Evolutionary conservation across 2,113 vertebrate genomes (phyloP), one percentile per base, ranked within the genome.

Genomic region (Melanotaenia duboulayi): DNA sequence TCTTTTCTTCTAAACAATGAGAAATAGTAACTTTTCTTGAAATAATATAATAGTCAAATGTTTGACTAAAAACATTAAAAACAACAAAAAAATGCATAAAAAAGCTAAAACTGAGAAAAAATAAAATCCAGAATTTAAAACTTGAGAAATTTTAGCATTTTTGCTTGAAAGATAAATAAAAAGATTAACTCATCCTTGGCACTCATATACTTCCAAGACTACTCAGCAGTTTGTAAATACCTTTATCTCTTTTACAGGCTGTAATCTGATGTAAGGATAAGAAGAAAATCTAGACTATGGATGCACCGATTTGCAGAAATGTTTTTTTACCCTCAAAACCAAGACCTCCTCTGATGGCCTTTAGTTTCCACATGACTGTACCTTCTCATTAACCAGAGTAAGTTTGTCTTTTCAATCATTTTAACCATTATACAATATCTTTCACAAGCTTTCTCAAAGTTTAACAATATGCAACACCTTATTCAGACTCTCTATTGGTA

Each of bases 201-300:
- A 44, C 20, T 7, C 14, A 48, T 7, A 54, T 4, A 62, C 17
- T 64, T 44, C 50, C 28, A 13, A 23, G 64, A 74, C 76, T 77
- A 65, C 3, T 25, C 19, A 64, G 39, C 1, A 52, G 67, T 32
- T 80, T 42, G 80, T 39, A 46, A 50, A 25, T 50, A 39, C 37
- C 25, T 54, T 46, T 23, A 74, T 48, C 17, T 74, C 54, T 46
- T 54, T 65, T 70, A 73, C 25, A 57, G 23, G 12, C 46, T 56
- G 22, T 63, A 58, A 52, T 70, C 51, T 12, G 16, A 35, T 48
- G n/a, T 2, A 7, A 25, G n/a, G 39, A 22, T 48, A 48, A 48
- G 17, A 52, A 22, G 11, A 52, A 59, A 51, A 13, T 68, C 35
- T 48, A 54, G 54, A 17, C 22, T 6, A 48, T 28, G 59, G 46